Percentiles rank a stretch among this genome's conserved stretches.
phyloP scores from a whole-genome alignment of 2,888 invertebrate species.

The Lordiphosa fenestrarum region DNA sequence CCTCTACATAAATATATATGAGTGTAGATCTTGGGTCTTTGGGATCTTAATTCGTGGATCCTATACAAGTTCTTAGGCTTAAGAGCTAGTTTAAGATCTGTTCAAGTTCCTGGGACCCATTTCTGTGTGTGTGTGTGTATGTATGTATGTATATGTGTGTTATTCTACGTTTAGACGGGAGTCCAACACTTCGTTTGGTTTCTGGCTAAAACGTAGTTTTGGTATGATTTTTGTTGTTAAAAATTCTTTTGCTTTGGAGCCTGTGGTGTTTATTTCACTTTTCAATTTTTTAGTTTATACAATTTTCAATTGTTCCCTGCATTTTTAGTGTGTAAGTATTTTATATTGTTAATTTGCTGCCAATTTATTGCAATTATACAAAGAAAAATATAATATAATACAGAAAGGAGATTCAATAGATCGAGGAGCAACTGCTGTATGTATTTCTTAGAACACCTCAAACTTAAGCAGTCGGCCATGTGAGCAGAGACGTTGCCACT shows the following conservation, averaged over 20 bases:
- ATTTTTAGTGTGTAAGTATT: slow-evolving; percentile 63
- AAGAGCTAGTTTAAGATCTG: not conserved
- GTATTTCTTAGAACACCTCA: too few relatives aligned
- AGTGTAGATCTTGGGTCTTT: not conserved
- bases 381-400: not conserved
- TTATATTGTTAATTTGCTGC: slow-evolving; percentile 34
- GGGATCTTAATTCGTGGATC: not conserved
- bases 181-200: slow-evolving; percentile 9
- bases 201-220: slow-evolving; percentile 3
- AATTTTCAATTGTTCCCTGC: slow-evolving; percentile 75
- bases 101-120: too few relatives aligned
- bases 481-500: too few relatives aligned
- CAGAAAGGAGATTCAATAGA: too few relatives aligned
- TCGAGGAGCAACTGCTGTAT: too few relatives aligned
- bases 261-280: slow-evolving; percentile 10
- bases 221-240: slow-evolving; percentile 8
- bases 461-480: too few relatives aligned
- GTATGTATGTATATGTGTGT: slow-evolving; percentile 5
- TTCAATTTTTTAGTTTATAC: slow-evolving; percentile 49
- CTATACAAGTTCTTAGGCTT: not conserved
- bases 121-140: slow-evolving; percentile 5
- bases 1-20: slow-evolving; percentile 60
- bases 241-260: slow-evolving; percentile 32
- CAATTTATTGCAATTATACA: too few relatives aligned
- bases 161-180: slow-evolving; percentile 25